Evolutionary conservation across 1,140 invertebrate genomes (phyloP).

Genomic region (Pseudobourletiella spinata): DNA sequence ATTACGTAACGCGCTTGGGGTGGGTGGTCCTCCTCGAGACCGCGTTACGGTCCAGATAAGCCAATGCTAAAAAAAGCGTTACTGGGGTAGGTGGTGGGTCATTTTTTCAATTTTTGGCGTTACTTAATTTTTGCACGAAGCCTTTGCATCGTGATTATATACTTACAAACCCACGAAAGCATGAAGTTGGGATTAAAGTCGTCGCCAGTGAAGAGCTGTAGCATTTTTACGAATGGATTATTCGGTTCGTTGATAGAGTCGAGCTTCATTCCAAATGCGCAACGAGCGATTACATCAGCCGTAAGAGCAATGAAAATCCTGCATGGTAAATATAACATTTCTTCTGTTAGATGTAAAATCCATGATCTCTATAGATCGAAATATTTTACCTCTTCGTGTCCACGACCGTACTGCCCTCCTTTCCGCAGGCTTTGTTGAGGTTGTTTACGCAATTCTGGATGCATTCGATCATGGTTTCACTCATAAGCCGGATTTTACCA

Average conservation of each 20-base stretch:
- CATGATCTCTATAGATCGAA: no score
- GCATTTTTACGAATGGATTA: conserved; percentile 1
- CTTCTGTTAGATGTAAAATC: no score
- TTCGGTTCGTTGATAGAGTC: conserved; percentile 7
- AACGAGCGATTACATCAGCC: conserved; percentile 18
- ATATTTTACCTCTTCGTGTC: no score
- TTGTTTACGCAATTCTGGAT: conserved; percentile 10
- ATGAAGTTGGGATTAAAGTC: not conserved
- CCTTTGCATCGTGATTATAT: not conserved
- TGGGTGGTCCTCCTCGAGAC: no score
- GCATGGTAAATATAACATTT: not conserved
- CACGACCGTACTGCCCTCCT: no score
- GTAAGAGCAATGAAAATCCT: conserved; percentile 18
- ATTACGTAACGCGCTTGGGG: no score
- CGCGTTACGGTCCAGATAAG: no score
- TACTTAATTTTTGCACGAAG: no score
- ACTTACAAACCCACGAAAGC: not conserved
- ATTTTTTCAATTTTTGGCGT: no score
- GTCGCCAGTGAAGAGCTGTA: not conserved
- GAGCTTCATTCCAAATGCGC: conserved; percentile 18
- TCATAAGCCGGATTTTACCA: conserved; percentile 19
- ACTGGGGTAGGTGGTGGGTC: no score
- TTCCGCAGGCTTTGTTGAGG: no score
- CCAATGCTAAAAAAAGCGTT: no score
- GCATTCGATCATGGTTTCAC: conserved; percentile 4